A percentile compares a stretch with the other conserved stretches of the same genome.
These are phyloP conservation scores for Taenaris catops DNA, from an alignment of 2,888 invertebrate species.

Conservation along the genomic window DNA sequence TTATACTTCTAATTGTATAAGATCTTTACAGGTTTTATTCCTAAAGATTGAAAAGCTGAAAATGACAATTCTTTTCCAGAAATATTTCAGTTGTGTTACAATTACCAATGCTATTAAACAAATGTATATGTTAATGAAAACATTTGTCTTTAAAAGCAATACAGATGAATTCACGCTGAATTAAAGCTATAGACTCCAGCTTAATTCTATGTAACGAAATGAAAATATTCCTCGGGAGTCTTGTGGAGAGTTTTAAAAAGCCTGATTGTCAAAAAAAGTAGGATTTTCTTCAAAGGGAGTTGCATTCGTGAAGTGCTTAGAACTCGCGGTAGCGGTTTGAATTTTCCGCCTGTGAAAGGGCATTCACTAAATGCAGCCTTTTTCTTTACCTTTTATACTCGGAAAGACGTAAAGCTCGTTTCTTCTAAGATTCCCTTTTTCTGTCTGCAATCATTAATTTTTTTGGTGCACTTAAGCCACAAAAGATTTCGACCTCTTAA, in stretches of 20 bases:
- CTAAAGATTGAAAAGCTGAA: no score
- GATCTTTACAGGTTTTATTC: no score
- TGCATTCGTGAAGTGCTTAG: constrained; percentile 38
- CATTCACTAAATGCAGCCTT: constrained; percentile 75
- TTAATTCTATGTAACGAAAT: constrained; percentile 26
- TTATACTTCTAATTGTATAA: no score
- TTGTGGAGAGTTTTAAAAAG: constrained; percentile 29
- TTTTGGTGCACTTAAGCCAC: constrained; percentile 35
- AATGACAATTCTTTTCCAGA: no score
- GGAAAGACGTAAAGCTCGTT: constrained; percentile 64
- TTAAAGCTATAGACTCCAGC: no score
- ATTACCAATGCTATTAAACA: no score
- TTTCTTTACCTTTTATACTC: constrained; percentile 68
- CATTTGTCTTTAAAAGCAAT: no score
- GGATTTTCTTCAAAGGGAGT: constrained; percentile 48
- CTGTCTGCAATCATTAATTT: constrained; percentile 45
- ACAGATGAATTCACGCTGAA: no score
- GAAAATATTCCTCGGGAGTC: constrained; percentile 20
- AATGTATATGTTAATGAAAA: no score
- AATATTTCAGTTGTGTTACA: no score
- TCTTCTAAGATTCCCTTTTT: constrained; percentile 58
- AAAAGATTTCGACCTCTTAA: constrained; percentile 23
- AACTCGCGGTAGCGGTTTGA: constrained; percentile 60
- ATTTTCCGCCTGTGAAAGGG: constrained; percentile 65
- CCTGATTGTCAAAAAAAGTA: constrained; percentile 70